phyloP scores from a whole-genome alignment of 2,113 vertebrate species.

The Nansenia antarctica region DNA sequence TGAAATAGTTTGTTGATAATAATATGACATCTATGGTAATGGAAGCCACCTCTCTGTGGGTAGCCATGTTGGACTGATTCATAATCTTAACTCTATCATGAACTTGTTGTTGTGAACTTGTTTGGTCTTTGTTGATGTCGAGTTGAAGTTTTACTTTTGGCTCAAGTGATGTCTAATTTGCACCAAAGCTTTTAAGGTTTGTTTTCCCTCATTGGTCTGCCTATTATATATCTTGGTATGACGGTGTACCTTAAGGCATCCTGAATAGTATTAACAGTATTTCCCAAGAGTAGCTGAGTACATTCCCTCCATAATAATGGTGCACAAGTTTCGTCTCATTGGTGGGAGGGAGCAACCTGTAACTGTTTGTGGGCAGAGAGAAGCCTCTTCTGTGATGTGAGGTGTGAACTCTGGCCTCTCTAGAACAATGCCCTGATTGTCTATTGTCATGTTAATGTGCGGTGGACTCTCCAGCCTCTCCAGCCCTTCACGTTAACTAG shows the following conservation, averaged over 20 bases:
- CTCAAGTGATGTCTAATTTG: neutral
- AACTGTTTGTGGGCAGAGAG: neutral
- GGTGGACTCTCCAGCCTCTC: neutral
- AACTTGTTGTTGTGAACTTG: neutral
- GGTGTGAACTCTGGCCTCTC: slow-evolving; percentile 39
- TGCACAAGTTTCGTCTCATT: neutral
- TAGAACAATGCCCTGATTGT: slow-evolving; percentile 45
- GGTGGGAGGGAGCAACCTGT: neutral
- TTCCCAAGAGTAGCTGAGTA: neutral
- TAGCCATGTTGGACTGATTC: slow-evolving; percentile 36
- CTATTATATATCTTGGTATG: no score
- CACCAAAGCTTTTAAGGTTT: neutral
- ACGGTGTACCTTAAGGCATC: neutral
- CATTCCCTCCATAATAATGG: neutral
- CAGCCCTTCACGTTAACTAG: neutral
- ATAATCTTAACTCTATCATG: no score
- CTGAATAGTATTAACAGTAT: neutral
- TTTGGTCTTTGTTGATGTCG: neutral
- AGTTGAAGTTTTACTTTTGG: neutral
- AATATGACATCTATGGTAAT: slow-evolving; percentile 40
- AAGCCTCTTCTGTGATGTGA: neutral
- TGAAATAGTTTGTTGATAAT: slow-evolving; percentile 55
- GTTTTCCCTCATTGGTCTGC: neutral
- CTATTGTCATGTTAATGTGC: slow-evolving; percentile 61
- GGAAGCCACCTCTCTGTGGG: slow-evolving; percentile 26